Evolutionary conservation across 2,888 invertebrate species (phyloP), one percentile per base, ranked within the genome.

Genomic region (Apeira syringaria): DNA sequence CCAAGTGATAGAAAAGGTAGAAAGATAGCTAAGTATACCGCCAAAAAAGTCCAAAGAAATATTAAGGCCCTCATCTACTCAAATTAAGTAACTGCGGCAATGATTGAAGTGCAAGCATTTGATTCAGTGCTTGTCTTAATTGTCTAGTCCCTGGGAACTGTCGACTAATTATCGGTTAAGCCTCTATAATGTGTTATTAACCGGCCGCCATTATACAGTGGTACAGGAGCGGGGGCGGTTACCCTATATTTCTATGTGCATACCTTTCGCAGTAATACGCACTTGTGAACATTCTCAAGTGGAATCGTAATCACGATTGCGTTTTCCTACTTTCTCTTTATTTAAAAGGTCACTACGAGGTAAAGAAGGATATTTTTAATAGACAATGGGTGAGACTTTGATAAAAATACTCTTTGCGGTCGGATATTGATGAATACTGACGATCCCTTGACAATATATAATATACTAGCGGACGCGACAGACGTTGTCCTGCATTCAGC

Each of bases 81-180:
- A n/a, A n/a, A n/a, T n/a, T n/a, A n/a, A n/a, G n/a, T n/a, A n/a
- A n/a, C n/a, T n/a, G n/a, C n/a, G n/a, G n/a, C n/a, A n/a, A n/a
- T n/a, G n/a, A n/a, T n/a, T n/a, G n/a, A n/a, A n/a, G n/a, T n/a
- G n/a, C n/a, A n/a, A n/a, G 24, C 40, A 72, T 76, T 73, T 61
- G 57, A 64, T 56, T 62, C 73, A 67, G 63, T 77, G 76, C 69
- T 56, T 65, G 56, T 64, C 65, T 69, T 83, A 81, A 84, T 81
- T 74, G 69, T 53, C 57, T 10, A 61, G 59, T 65, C 64, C 65
- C 71, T 77, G 81, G 64, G 80, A 80, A 81, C 61, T 53, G 55
- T 52, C 48, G 48, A 57, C 65, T 81, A 80, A 81, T 82, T 76
- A 69, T 62, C 52, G 56, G 64, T 55, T 64, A 61, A 64, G 53